Evolutionary conservation across 2,888 invertebrate species (phyloP), one percentile per base, ranked within the genome.

Genomic region (Drosophila infuscata): DNA sequence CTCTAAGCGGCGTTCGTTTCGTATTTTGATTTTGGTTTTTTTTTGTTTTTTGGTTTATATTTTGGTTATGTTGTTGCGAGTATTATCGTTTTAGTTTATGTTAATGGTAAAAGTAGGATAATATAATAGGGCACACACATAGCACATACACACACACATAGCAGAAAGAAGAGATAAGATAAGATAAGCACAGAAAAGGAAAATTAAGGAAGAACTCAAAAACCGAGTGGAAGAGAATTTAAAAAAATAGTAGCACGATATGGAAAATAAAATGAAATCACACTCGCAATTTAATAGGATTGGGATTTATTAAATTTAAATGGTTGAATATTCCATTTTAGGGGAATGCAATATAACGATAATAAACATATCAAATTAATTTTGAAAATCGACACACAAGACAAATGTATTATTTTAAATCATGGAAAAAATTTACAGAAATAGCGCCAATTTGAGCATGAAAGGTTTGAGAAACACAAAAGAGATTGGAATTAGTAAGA

Each of bases 1-100:
- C 93, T 93, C 93, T 93, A 91, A 93, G 92, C 91, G 86, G 85
- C 86, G 83, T 87, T 89, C 88, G 70, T 87, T 83, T 83, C 76
- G 69, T 78, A 75, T 84, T 74, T 81, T 59, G 68, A 65, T 46
- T 20, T 46, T 46, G 20, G 53, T 85, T 80, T 60, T 11, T 52
- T 71, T 79, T 56, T 63, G 80, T 85, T 74, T 70, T 74, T 33
- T 58, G 36, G 36, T 71, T 58, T 79, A 76, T 82, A 74, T 79
- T 81, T 81, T 74, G 43, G 36, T 69, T 74, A 78, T 71, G 71
- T 65, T 64, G 63, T 74, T 72, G 69, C 58, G 57, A 69, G 69
- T 82, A 61, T 66, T 73, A 66, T 66, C 67, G 67, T 73, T 71
- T 88, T 74, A 57, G 62, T 79, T 74, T 70, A 62, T 62, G 67